Evolutionary conservation across 2,888 invertebrate genomes (phyloP), one percentile per base, ranked within the genome.

Genomic region (Auanema sp.): DNA sequence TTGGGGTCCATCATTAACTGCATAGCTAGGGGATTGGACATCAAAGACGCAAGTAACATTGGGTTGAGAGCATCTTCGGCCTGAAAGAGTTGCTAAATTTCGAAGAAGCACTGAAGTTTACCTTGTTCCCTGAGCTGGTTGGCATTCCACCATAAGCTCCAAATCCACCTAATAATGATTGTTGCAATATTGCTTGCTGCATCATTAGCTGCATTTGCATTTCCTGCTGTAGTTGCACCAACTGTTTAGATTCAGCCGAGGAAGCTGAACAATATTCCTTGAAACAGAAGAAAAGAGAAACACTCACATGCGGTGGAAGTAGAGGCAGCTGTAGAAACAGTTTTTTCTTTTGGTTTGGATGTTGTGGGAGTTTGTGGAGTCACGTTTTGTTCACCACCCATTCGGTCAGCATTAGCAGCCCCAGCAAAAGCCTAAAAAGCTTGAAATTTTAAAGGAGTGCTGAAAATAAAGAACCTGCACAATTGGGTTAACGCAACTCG

Each of bases 401-500:
- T 66, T 14, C 80, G 65, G 24, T 74, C 66, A n/a, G 55, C 43
- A 41, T 71, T 68, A 5, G 18, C 18, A 1, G 54, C 49, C 11
- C 61, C 65, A 21, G 72, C 60, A n/a, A 68, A 44, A 1, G 68
- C 42, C 60, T 64, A 59, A 33, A 54, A 49, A 33, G 55, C 25
- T n/a, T 11, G 5, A n/a, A 21, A 6, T 10, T 1, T 10, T 11
- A 8, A 23, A 23, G 10, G 10, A 23, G 11, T 10, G 2, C 61
- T 63, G n/a, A 21, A 33, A 23, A 42, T 1, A 50, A 14, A 50
- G 18, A 42, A 60, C 60, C 57, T 57, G 58, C 11, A 57, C 43
- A 40, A 44, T 65, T 12, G 61, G 25, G 3, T 61, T 49, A n/a
- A 57, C 90, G 94, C 95, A 96, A 84, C 95, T 94, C 0, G 95